Evolutionary conservation across 2,888 invertebrate genomes (phyloP).

Genomic region (Dichetophora obliterata): DNA sequence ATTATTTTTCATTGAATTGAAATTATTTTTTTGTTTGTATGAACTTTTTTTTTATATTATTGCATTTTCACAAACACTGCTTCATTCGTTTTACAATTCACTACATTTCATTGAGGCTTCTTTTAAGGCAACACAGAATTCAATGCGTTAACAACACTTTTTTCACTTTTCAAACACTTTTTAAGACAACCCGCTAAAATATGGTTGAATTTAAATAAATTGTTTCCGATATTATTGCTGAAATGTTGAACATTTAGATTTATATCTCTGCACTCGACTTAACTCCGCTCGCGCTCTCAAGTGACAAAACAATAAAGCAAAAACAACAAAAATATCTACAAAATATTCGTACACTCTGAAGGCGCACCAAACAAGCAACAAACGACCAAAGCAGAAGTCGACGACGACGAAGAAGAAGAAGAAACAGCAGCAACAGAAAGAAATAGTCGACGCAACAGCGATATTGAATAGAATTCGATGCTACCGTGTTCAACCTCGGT

Average conservation of each 20-base stretch:
- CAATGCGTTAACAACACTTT: background rate
- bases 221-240: background rate
- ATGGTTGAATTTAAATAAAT: background rate
- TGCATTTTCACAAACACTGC: background rate
- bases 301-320: conserved; percentile 35
- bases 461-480: conserved; percentile 28
- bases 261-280: conserved; percentile 3
- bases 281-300: conserved; percentile 38
- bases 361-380: background rate
- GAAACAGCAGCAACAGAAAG: background rate
- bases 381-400: conserved; percentile 25
- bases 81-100: background rate
- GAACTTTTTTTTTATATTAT: no score
- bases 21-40: background rate
- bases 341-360: background rate
- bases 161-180: background rate
- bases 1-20: background rate
- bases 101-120: background rate
- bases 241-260: background rate
- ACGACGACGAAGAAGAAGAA: no score
- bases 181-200: background rate
- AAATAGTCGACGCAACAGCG: conserved; percentile 9
- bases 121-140: background rate
- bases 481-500: conserved; percentile 26
- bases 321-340: conserved; percentile 11